Evolutionary conservation across 2,888 invertebrate species (phyloP).

Genomic region (Meta bourneti): DNA sequence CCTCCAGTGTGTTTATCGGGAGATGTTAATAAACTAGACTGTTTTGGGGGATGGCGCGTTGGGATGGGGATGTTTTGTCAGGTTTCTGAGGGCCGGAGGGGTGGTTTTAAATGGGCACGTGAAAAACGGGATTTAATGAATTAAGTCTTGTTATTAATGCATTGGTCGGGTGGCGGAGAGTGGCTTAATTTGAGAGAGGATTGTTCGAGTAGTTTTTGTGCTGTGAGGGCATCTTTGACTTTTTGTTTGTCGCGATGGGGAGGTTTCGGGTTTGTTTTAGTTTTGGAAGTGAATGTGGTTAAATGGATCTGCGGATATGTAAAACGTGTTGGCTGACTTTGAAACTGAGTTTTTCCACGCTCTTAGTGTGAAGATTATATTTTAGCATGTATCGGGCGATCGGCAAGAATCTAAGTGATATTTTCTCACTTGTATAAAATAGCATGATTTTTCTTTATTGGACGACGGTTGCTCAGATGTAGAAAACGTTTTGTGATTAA

Average conservation of each 20-base stretch:
- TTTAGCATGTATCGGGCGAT: no score
- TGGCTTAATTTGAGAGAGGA: slow-evolving; percentile 39
- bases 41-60: background rate
- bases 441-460: no score
- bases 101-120: slow-evolving; percentile 43
- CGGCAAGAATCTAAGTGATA: no score
- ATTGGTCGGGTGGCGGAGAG: slow-evolving; percentile 11
- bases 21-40: slow-evolving; percentile 58
- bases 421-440: no score
- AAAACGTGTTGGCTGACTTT: background rate
- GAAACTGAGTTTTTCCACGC: background rate
- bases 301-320: background rate
- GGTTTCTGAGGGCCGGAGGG: background rate
- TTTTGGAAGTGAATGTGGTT: background rate
- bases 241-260: background rate
- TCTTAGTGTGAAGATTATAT: background rate
- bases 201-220: background rate
- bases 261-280: background rate
- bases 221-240: no score
- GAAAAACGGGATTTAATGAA: slow-evolving; percentile 62
- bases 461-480: no score
- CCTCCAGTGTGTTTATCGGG: slow-evolving; percentile 11
- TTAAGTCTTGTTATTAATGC: slow-evolving; percentile 42
- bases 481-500: no score
- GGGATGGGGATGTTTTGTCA: slow-evolving; percentile 10